Evolutionary conservation across 2,113 vertebrate species (phyloP), one percentile per base, ranked within the genome.

Genomic region (Microtus oregoni): DNA sequence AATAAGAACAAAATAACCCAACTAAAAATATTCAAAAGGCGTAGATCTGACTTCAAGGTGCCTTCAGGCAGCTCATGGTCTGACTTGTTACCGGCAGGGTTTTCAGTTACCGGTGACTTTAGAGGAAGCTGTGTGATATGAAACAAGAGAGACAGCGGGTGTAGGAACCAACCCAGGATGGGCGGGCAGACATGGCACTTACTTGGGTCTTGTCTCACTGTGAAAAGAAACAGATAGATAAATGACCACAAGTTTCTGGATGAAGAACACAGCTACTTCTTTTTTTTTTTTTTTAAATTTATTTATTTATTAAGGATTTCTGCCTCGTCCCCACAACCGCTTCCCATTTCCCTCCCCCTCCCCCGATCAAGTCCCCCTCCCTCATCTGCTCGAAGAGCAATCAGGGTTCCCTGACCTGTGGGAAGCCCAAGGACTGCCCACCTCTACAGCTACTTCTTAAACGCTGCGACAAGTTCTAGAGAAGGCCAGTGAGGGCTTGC

Each of bases 191-290:
- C 63, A 65, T 1, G 15, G 68, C 32, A 94, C 88, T 96, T 96
- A 96, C 95, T 83, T 96, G 79, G 76, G 24, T 92, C 28, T 95
- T 91, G 87, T 86, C 12, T 97, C 81, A 22, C 92, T 96, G 92
- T 83, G 58, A 96, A 87, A 93, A 94, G 44, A 95, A 96, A 96
- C 85, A 8, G 65, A 47, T 35, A 77, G 65, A 67, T 61, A 32
- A 52, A 68, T 67, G 22, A 93, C 38, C 35, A 32, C 75, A 67
- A 0, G 0, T 73, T 92, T 95, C 41, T 93, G 41, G 26, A 63
- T 8, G 5, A 94, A 38, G 73, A 89, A 91, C 0, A n/a, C 30
- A 90, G 30, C 70, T 79, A 83, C 5, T 77, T 91, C 17, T 94
- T 17, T n/a, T n/a, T n/a, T n/a, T n/a, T n/a, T n/a, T n/a, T n/a